Base-by-base conservation (phyloP, 2,797 vertebrate genomes). In the Nyctibius grandis region DNA sequence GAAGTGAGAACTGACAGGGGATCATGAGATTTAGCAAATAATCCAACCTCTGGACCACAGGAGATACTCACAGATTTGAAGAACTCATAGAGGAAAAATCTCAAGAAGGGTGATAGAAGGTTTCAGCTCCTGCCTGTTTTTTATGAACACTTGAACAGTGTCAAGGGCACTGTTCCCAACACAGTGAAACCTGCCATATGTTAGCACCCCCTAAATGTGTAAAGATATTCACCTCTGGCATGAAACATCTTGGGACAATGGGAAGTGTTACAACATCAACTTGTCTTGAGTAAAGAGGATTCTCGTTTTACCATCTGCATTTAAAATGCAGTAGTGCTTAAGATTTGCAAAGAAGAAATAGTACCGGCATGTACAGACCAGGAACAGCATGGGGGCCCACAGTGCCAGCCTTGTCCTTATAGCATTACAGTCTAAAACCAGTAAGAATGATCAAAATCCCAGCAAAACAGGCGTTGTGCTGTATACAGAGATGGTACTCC, bases 161-260 rank as follows among this genome's bases (percentile, higher is more conserved):
- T 92, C 85, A 95, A 91, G 92, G 84, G 89, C 73, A 93, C 22
- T 0, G 64, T 85, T 95, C 90, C 89, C 81, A 92, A 45, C 65
- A 72, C 51, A 59, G 31, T 85, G 92, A 69, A 84, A 79, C 57
- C 42, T 92, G 74, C 74, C 92, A 89, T 94, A 93, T 93, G 85
- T 78, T 92, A 77, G 59, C 63, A 28, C 88, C 15, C 92, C 64
- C n/a, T 82, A 25, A 67, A 92, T 42, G 70, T 93, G 80, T 67
- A 67, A 95, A 95, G 85, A 92, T 89, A 87, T 40, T 95, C 83
- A 96, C 96, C 94, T 95, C 92, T 95, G 88, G 86, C 78, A 96
- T 77, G 75, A 91, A 95, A 74, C 67, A 91, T 85, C 81, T 95
- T 85, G 94, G 92, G 95, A 93, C 93, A 93, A 77, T 60, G 47